Evolutionary conservation across 1,140 invertebrate species (phyloP), one percentile per base, ranked within the genome.

Genomic region (Archegozetes longisetosus): DNA sequence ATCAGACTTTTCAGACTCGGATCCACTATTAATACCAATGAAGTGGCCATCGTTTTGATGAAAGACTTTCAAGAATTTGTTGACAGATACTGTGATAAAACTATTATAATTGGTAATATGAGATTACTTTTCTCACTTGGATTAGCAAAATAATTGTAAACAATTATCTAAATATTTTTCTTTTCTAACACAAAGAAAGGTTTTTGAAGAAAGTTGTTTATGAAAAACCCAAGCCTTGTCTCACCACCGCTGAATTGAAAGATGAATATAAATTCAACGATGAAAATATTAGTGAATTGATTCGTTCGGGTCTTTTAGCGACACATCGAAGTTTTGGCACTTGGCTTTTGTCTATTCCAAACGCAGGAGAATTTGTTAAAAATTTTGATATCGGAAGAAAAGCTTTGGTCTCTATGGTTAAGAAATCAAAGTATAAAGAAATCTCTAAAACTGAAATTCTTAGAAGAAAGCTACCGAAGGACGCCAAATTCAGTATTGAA

Each of bases 301-400:
- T 58, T 3, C 47, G 32, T 13, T 6, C n/a, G 22, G 57, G 57
- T 26, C 17, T 58, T 3, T 24, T 58, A 22, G 47, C 57, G 23
- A 13, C 29, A 2, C 57, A 58, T 58, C 13, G 47, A 50, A 58
- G 20, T 29, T 46, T 58, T 6, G 57, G 57, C n/a, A 17, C 22
- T 9, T 51, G 26, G 26, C 14, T 58, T 4, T 13, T 58, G 2
- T 51, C 57, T 1, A 23, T 58, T 20, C 57, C 57, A 2, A 51
- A 20, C 20, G 49, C 27, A 22, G 57, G 57, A 1, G 14, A 50
- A 27, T 58, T 51, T 58, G 25, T 24, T 23, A 58, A 58, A 22
- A 52, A 3, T 17, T 58, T 58, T 52, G 13, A 17, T 14, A 23
- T 48, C 3, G 57, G 57, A 20, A 47, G 57, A 28, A 58, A 58